Conservation (phyloP, 1,140 invertebrate genomes). For the Euura saliciscinereae region DNA sequence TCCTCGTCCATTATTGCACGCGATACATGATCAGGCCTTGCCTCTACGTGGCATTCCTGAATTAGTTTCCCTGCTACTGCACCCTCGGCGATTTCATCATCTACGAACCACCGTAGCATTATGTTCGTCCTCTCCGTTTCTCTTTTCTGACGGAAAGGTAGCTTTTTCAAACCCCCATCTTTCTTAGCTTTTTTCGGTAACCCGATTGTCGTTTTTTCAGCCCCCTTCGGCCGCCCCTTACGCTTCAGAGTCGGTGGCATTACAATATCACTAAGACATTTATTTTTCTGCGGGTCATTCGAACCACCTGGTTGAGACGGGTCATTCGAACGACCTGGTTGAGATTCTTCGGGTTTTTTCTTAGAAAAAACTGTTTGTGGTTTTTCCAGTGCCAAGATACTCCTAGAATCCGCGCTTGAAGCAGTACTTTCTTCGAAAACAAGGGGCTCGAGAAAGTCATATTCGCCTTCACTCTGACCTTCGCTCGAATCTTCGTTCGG, state of each 20-base stretch:
- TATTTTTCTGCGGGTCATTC: background rate
- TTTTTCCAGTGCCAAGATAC: background rate
- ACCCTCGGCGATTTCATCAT: background rate
- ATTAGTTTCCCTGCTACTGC: slow-evolving; percentile 3
- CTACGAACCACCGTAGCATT: slow-evolving; percentile 18
- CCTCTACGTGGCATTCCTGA: background rate
- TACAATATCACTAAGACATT: background rate
- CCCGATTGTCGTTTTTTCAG: slow-evolving; percentile 16
- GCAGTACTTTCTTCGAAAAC: background rate
- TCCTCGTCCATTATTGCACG: slow-evolving; percentile 16
- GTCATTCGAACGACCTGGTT: too few relatives aligned
- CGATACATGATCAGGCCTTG: background rate
- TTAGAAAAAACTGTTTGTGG: background rate
- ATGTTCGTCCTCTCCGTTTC: slow-evolving; percentile 5
- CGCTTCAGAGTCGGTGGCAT: slow-evolving; percentile 15
- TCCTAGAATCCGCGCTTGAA: background rate
- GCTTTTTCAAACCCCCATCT: background rate
- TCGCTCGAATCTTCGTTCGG: too few relatives aligned
- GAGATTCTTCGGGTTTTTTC: background rate
- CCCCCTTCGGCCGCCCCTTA: slow-evolving; percentile 18
- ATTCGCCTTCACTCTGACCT: slow-evolving; percentile 4
- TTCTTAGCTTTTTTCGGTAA: slow-evolving; percentile 12
- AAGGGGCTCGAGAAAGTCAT: background rate
- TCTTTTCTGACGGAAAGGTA: slow-evolving; percentile 14
- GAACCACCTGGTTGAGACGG: too few relatives aligned